A percentile compares a stretch with the other conserved stretches of the same genome.
Conservation (phyloP, 2,888 invertebrate genomes). For the Caenorhabditis sinica region DNA sequence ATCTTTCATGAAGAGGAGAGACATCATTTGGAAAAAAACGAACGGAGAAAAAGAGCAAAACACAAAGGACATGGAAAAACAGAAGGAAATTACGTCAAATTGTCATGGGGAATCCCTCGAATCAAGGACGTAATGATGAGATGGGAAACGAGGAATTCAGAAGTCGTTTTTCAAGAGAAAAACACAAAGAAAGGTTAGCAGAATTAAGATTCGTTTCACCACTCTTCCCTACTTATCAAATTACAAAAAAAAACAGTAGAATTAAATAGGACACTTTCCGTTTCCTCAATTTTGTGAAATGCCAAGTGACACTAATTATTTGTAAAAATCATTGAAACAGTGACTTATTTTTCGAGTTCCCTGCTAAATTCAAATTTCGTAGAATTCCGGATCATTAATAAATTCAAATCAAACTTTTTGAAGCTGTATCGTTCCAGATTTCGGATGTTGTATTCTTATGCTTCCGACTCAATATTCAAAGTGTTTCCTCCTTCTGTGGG, state of each 20-base stretch:
- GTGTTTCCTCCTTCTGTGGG: no score
- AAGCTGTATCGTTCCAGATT: no score
- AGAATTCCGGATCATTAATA: no score
- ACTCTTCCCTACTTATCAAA: not conserved
- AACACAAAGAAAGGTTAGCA: not conserved
- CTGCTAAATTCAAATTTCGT: no score
- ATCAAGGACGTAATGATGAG: not conserved
- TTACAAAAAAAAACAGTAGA: not conserved
- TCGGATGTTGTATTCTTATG: no score
- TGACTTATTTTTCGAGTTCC: no score
- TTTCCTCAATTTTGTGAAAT: not conserved
- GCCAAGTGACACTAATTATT: not conserved
- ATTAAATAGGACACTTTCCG: constrained; percentile 5
- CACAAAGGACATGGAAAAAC: not conserved
- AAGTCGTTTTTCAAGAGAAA: not conserved
- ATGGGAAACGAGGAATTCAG: not conserved
- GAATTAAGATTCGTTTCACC: not conserved
- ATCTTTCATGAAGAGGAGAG: constrained; percentile 12
- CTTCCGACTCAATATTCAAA: no score
- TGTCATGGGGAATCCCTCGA: constrained; percentile 3
- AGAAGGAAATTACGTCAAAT: constrained; percentile 17
- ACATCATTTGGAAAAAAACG: constrained; percentile 21
- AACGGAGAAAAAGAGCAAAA: constrained; percentile 41
- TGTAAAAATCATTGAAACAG: not conserved
- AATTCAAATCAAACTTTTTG: no score